These are phyloP conservation scores for Apotomis betuletana DNA, from an alignment of 2,888 invertebrate species.

Conservation along the genomic window DNA sequence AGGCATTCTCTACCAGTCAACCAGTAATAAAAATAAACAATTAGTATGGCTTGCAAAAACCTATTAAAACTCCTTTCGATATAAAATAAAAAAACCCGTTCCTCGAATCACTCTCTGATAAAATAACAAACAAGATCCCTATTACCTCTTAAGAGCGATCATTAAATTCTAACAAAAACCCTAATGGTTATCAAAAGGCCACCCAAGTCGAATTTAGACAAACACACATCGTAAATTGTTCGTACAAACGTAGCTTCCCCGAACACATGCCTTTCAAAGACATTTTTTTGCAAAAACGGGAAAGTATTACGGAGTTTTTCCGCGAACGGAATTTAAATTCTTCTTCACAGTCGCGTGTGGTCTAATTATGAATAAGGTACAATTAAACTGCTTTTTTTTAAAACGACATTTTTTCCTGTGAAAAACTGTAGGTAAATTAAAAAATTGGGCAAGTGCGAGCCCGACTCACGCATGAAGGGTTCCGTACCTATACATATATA, in stretches of 20 bases:
- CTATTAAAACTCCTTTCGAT: not conserved
- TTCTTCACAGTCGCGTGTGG: conserved; percentile 79
- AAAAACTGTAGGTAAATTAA: conserved; percentile 61
- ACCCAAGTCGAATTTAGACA: conserved; percentile 75
- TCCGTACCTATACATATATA: too few relatives aligned
- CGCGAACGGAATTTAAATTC: conserved; percentile 79
- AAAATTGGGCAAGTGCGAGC: too few relatives aligned
- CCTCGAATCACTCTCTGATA: conserved; percentile 51
- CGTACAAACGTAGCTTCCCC: conserved; percentile 52
- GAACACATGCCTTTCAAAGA: conserved; percentile 77
- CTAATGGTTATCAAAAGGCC: conserved; percentile 75
- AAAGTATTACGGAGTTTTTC: conserved; percentile 77
- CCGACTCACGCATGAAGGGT: too few relatives aligned
- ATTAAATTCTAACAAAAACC: conserved; percentile 74
- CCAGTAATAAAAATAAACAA: too few relatives aligned
- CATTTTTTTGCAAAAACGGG: conserved; percentile 73
- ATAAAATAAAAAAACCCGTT: conserved; percentile 1
- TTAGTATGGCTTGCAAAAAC: not conserved
- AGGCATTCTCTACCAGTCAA: too few relatives aligned
- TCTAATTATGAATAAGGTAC: conserved; percentile 74
- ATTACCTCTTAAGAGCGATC: conserved; percentile 67
- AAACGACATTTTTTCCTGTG: conserved; percentile 62
- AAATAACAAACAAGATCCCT: conserved; percentile 66
- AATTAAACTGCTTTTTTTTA: conserved; percentile 56
- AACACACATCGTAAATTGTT: conserved; percentile 77